phyloP scores from a whole-genome alignment of 2,113 vertebrate species.

The Myocastor coypus region DNA sequence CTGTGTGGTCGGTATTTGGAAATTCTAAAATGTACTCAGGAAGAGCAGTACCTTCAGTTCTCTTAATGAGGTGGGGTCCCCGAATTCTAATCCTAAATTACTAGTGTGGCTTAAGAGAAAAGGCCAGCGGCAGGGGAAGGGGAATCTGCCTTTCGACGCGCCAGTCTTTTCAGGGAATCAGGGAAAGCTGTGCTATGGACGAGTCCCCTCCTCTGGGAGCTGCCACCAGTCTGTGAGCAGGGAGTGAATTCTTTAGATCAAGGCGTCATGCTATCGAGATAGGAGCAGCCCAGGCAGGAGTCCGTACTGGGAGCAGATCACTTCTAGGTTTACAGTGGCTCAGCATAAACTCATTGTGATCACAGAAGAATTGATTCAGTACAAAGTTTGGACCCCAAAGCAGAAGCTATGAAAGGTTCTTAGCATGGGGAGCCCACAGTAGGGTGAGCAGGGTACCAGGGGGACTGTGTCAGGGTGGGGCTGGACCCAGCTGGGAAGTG shows the following conservation, averaged over 20 bases:
- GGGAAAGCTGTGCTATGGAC: background rate
- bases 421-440: background rate
- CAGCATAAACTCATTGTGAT: background rate
- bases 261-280: background rate
- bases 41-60: background rate
- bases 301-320: background rate
- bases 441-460: background rate
- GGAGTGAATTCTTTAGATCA: background rate
- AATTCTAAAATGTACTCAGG: background rate
- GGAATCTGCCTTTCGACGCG: background rate
- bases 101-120: background rate
- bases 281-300: background rate
- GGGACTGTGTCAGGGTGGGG: background rate
- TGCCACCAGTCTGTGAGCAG: background rate
- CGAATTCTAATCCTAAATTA: background rate
- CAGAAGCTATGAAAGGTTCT: background rate
- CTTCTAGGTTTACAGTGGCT: background rate
- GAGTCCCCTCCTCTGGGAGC: fast-evolving
- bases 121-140: background rate
- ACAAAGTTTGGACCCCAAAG: background rate
- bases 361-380: background rate
- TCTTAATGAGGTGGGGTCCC: background rate
- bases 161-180: background rate
- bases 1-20: slow-evolving; percentile 1
- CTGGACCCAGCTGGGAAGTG: background rate